phyloP scores from a whole-genome alignment of 2,797 vertebrate genomes.

The Amphiprion clarkii region DNA sequence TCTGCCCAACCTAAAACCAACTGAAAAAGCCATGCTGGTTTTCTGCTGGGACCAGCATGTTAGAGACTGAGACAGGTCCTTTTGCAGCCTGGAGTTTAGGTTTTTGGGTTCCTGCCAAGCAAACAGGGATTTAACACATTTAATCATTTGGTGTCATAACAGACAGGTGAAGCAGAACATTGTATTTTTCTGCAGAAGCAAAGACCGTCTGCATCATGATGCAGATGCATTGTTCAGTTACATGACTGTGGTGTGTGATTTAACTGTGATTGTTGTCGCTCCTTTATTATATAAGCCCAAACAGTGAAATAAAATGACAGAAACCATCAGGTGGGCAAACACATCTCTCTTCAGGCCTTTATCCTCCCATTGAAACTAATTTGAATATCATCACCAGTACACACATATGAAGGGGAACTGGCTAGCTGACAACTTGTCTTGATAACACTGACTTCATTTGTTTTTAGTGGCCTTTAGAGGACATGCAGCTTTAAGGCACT shows the following conservation, averaged over 20 bases:
- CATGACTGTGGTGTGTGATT: background rate
- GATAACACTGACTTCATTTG: background rate
- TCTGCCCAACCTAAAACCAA: background rate
- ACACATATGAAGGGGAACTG: background rate
- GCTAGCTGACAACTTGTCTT: background rate
- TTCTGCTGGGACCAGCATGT: background rate
- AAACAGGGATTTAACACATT: background rate
- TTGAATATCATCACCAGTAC: background rate
- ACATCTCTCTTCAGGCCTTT: background rate
- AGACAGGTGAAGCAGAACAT: background rate
- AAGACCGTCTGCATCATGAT: background rate
- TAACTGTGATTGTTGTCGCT: background rate
- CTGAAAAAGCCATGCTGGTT: background rate
- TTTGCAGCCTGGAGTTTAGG: background rate
- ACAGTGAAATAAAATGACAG: background rate
- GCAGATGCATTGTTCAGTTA: background rate
- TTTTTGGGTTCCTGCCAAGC: background rate
- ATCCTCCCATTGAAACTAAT: background rate
- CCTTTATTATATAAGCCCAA: background rate
- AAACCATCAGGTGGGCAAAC: background rate
- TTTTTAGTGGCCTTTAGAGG: constrained; percentile 5
- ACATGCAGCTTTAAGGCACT: constrained; percentile 52
- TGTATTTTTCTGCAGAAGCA: background rate
- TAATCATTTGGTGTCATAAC: background rate
- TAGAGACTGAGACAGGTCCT: background rate